These are phyloP conservation scores for Temnothorax nylanderi DNA, from an alignment of 1,140 invertebrate species.

Conservation along the genomic window DNA sequence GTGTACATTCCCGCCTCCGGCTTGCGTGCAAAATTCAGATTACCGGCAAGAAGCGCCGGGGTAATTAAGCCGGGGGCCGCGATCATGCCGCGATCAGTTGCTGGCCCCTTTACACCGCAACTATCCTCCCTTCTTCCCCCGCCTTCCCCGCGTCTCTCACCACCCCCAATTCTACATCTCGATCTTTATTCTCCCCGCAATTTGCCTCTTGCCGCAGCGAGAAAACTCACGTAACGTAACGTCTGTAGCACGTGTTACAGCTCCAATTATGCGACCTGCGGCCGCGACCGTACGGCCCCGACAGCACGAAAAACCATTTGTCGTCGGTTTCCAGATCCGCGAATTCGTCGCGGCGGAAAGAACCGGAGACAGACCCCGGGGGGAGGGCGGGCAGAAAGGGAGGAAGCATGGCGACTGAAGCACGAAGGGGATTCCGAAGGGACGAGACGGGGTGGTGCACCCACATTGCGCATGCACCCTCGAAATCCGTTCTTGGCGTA, in stretches of 20 bases:
- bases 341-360: conserved; percentile 55
- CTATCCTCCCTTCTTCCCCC: neutral
- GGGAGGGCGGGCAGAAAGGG: neutral
- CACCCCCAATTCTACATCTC: neutral
- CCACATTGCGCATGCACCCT: conserved; percentile 63
- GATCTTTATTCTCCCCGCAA: neutral
- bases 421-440: conserved; percentile 44
- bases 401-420: conserved; percentile 23
- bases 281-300: conserved; percentile 25
- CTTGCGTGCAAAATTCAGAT: conserved; percentile 64
- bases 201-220: neutral
- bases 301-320: conserved; percentile 59
- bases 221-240: conserved; percentile 43
- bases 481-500: conserved; percentile 64
- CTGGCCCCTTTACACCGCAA: conserved; percentile 1
- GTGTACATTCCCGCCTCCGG: conserved; percentile 46
- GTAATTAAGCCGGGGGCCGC: conserved; percentile 53
- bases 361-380: conserved; percentile 39
- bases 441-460: conserved; percentile 44
- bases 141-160: neutral
- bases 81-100: conserved; percentile 51
- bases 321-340: conserved; percentile 55
- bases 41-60: conserved; percentile 47
- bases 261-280: conserved; percentile 55
- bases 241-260: conserved; percentile 59